Conservation (phyloP, 2,797 vertebrate genomes). For the Anabacerthia variegaticeps region DNA sequence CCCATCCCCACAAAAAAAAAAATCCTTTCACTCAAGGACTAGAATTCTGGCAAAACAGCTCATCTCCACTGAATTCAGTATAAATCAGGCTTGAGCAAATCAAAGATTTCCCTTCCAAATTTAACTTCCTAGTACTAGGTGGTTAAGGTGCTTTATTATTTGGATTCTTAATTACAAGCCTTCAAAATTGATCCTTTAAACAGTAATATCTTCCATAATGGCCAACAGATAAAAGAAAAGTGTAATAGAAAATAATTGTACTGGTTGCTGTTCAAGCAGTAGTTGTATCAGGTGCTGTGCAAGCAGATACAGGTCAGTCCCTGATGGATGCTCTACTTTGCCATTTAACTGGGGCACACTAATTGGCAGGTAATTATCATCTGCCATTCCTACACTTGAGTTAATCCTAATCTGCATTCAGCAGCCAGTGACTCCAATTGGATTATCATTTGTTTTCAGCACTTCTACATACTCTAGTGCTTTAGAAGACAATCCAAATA, state of each 20-base stretch:
- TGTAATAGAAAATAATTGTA: neutral
- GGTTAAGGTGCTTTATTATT: neutral
- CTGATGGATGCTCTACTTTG: neutral
- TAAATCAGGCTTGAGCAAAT: neutral
- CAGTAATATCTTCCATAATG: neutral
- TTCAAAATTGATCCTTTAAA: neutral
- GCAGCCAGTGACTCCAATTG: neutral
- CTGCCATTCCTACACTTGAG: neutral
- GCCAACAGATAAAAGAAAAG: neutral
- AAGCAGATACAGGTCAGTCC: neutral
- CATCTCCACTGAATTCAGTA: neutral
- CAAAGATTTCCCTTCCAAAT: neutral
- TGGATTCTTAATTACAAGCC: neutral
- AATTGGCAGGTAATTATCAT: conserved; percentile 10
- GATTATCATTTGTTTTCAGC: neutral
- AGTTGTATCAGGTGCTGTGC: neutral
- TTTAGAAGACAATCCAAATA: neutral
- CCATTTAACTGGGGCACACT: neutral
- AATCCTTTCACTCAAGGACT: neutral
- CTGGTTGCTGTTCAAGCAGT: neutral
- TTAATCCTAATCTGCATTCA: conserved; percentile 9
- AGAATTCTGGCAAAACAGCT: neutral
- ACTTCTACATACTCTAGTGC: neutral
- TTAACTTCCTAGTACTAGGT: neutral
- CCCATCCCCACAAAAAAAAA: neutral